Evolutionary conservation across 1,140 invertebrate species (phyloP), one percentile per base, ranked within the genome.

Genomic region (Thereuonema tuberculata): DNA sequence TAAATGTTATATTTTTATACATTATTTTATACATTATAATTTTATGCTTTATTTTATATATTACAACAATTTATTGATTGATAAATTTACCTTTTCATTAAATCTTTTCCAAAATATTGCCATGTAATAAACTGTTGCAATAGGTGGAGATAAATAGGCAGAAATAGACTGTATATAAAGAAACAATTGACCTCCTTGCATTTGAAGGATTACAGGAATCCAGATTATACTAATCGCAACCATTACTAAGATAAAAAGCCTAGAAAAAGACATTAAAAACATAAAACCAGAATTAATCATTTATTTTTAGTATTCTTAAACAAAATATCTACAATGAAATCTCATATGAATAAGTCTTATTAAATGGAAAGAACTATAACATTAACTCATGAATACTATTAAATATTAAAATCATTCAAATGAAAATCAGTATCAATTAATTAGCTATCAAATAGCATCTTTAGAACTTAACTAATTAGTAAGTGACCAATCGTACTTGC

Each of bases 101-200:
- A 73, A 70, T 59, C 75, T 61, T 20, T 69, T 70, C 67, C 75
- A 76, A 0, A 77, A 55, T n/a, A 80, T 64, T 1, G 75, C 75
- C 25, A 77, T 56, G 2, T 77, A 63, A 63, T 76, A 80, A 9
- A 77, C 68, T 27, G 70, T 70, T 17, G 75, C 75, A 56, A 80
- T 75, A 1, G 77, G 78, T 12, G 78, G 77, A 0, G 76, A 71
- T 20, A 79, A 62, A 66, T 77, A 77, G 28, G 72, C 69, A 37
- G 73, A 69, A 21, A 80, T 70, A 52, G 71, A 70, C 64, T 79
- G 76, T 15, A 80, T 78, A 64, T 80, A 80, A 43, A 77, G 71
- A 63, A 73, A 79, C 1, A 80, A 66, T 63, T 80, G 75, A n/a
- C 76, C 75, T 5, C 77, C 75, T 65, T 79, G 75, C 61, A 72